Percentiles rank a stretch among this genome's conserved stretches.
Conservation (phyloP, 92 coral and sea anemone species). For the Palythoa grandis region DNA sequence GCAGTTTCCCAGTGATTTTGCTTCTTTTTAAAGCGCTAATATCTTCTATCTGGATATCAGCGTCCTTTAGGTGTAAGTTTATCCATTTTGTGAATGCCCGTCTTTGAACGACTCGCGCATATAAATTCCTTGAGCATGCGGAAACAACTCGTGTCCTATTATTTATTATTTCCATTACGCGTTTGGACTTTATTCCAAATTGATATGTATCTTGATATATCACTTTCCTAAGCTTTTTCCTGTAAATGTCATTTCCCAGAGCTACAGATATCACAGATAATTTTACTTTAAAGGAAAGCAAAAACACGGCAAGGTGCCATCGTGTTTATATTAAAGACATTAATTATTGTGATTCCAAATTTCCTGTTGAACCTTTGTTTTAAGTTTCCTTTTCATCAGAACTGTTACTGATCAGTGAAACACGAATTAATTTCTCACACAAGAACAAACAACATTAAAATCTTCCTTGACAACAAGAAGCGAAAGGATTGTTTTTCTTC, state of each 20-base stretch:
- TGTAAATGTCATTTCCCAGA: neutral
- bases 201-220: too few relatives aligned
- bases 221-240: neutral
- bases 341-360: neutral
- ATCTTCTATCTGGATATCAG: conserved; percentile 69
- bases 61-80: conserved; percentile 63
- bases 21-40: conserved; percentile 71
- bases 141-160: neutral
- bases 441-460: neutral
- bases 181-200: neutral
- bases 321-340: neutral
- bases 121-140: conserved; percentile 41
- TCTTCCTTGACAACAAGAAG: neutral
- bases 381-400: neutral
- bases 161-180: neutral
- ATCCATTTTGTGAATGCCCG: conserved; percentile 94
- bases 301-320: neutral
- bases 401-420: neutral
- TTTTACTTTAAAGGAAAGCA: conserved; percentile 10
- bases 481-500: neutral
- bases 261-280: neutral
- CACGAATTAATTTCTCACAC: neutral
- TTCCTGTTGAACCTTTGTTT: neutral
- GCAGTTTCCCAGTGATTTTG: conserved; percentile 54
- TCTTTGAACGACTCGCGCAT: conserved; percentile 73